Conservation (phyloP, 2,888 invertebrate species). For the Phaonia tiefii region DNA sequence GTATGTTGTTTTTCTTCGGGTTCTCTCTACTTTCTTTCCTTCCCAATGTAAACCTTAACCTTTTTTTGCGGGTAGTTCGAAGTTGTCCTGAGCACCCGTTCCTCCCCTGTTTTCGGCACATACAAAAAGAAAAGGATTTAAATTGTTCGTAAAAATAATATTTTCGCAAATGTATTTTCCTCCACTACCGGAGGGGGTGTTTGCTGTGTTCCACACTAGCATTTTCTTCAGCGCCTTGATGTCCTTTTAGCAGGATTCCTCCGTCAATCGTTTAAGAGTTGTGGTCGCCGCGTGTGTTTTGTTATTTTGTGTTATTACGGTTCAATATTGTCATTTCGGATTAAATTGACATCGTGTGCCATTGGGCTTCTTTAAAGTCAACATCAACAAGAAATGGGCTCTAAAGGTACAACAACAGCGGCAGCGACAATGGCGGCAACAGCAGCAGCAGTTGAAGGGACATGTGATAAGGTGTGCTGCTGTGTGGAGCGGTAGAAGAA, state of each 20-base stretch:
- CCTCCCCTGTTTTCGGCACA: constrained; percentile 4
- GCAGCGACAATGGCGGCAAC: neutral
- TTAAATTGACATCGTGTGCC: constrained; percentile 71
- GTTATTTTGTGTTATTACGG: constrained; percentile 79
- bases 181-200: constrained; percentile 18
- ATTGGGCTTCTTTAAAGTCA: constrained; percentile 51
- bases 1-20: constrained; percentile 58
- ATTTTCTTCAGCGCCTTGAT: constrained; percentile 9
- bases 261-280: constrained; percentile 48
- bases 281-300: constrained; percentile 68
- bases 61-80: constrained; percentile 41
- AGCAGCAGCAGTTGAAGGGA: constrained; percentile 11
- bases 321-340: constrained; percentile 81
- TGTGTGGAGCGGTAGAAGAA: constrained; percentile 8
- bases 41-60: constrained; percentile 19
- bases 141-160: constrained; percentile 61
- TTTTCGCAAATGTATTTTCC: constrained; percentile 59
- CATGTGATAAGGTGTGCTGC: constrained; percentile 40
- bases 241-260: constrained; percentile 43
- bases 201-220: constrained; percentile 33
- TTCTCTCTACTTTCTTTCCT: neutral
- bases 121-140: constrained; percentile 58
- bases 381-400: constrained; percentile 47
- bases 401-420: constrained; percentile 25
- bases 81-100: constrained; percentile 48